Conservation (phyloP, 1,140 invertebrate genomes). For the Sinella curviseta region DNA sequence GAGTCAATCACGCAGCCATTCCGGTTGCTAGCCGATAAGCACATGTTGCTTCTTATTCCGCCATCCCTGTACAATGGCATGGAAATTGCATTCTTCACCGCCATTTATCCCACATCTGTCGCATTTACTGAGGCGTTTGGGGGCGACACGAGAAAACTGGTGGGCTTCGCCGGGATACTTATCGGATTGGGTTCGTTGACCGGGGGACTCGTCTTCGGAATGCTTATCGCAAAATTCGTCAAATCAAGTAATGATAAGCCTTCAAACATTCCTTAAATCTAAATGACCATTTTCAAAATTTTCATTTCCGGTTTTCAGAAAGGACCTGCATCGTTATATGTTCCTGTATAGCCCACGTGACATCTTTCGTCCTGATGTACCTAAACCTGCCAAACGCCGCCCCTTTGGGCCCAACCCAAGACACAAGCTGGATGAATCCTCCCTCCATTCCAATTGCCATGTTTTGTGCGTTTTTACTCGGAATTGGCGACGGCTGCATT, state of each 20-base stretch:
- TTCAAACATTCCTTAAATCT: slow-evolving; percentile 74
- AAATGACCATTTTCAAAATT: no score
- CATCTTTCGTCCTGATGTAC: slow-evolving; percentile 77
- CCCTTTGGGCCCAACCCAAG: slow-evolving; percentile 66
- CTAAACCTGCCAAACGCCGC: slow-evolving; percentile 80
- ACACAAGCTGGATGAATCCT: slow-evolving; percentile 54
- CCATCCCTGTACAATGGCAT: slow-evolving; percentile 63
- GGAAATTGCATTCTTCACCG: slow-evolving; percentile 90
- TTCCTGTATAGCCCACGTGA: slow-evolving; percentile 66
- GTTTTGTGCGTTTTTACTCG: slow-evolving; percentile 52
- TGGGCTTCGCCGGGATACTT: slow-evolving; percentile 88
- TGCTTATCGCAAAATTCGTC: slow-evolving; percentile 80
- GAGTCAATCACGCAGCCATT: not conserved
- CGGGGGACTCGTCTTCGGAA: slow-evolving; percentile 82
- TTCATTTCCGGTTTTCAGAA: not conserved
- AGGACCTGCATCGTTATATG: not conserved
- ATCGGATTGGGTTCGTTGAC: slow-evolving; percentile 89
- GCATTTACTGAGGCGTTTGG: slow-evolving; percentile 76
- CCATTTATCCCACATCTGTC: slow-evolving; percentile 88
- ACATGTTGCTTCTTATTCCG: not conserved
- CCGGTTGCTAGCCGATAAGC: not conserved
- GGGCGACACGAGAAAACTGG: slow-evolving; percentile 74
- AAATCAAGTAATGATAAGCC: slow-evolving; percentile 80
- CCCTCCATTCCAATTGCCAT: not conserved
- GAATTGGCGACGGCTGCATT: slow-evolving; percentile 91